Base-by-base conservation (phyloP, 1,140 invertebrate genomes). In the Caenorhabditis inopinata region DNA sequence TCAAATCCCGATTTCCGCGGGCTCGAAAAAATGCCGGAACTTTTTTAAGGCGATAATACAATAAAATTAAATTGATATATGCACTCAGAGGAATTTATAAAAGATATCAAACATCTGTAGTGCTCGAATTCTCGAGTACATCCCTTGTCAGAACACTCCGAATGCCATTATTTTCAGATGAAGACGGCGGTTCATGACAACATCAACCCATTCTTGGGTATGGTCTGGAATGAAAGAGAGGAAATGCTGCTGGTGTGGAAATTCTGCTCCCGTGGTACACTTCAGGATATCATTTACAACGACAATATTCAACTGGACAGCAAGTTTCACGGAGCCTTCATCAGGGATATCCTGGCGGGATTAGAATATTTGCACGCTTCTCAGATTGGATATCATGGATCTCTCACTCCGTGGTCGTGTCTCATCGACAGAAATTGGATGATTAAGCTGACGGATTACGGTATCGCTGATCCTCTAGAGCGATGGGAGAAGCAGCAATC, bases 351-450 rank as follows among this genome's bases (percentile, higher is more conserved):
- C 16, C 11, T 83, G 32, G 49, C 35, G 12, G 83, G 81, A 45
- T 76, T 89, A 16, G 87, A 89, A 49, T 88, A 89, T 81, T 79
- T 88, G n/a, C 87, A 88, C 68, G 68, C 82, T 11, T 89, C 87
- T 1, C 80, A 53, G 42, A 85, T 88, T 38, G 87, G 87, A 29
- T 88, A 87, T 80, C 87, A 88, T 51, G 87, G 87, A 18, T 84
- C 79, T 9, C 79, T 88, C 9, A 88, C 84, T 12, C 85, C 87
- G 12, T 85, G 85, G 82, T 58, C 85, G 21, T 88, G 87, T 74
- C 79, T 88, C 14, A 88, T 88, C 76, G 87, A 88, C 76, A 74
- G 87, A 51, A 89, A 88, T 76, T 88, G 87, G 87, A 85, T 79
- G 74, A 82, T 89, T n/a, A 85, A 87, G 12, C 76, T 88, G 29